Percentiles rank a stretch among this genome's conserved stretches.
These are phyloP conservation scores for Rissa tridactyla DNA, from an alignment of 2,113 vertebrate genomes.

Conservation along the genomic window DNA sequence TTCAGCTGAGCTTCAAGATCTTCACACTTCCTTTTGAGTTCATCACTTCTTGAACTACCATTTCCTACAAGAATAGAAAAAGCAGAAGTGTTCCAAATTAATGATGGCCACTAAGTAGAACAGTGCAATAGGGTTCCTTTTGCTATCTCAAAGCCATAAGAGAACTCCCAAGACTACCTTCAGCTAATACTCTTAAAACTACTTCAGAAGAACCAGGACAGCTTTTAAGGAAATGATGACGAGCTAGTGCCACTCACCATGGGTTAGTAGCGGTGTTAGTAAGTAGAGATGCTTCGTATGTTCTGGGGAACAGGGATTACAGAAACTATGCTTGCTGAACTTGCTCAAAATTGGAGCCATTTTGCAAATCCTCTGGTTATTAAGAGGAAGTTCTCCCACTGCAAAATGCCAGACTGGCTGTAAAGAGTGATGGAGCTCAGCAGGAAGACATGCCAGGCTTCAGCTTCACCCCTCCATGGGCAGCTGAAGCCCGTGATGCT, in stretches of 20 bases:
- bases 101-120: not conserved
- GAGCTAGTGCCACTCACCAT: not conserved
- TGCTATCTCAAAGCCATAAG: not conserved
- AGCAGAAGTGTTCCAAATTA: not conserved
- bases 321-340: not conserved
- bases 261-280: not conserved
- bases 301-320: not conserved
- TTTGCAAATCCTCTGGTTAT: not conserved
- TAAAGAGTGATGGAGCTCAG: not conserved
- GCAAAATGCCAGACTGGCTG: not conserved
- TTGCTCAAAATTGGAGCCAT: not conserved
- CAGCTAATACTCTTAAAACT: not conserved
- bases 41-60: slow-evolving; percentile 78
- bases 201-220: not conserved
- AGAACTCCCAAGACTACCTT: not conserved
- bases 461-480: not conserved
- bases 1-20: slow-evolving; percentile 91
- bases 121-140: not conserved
- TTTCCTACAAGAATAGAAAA: slow-evolving; percentile 39
- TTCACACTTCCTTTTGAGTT: slow-evolving; percentile 86
- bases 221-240: not conserved
- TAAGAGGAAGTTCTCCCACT: not conserved
- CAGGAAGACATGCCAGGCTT: not conserved
- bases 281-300: not conserved
- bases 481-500: not conserved